Percentiles rank a stretch among this genome's conserved stretches.
Conservation (phyloP, 2,797 vertebrate species). For the Novumbra hubbsi region DNA sequence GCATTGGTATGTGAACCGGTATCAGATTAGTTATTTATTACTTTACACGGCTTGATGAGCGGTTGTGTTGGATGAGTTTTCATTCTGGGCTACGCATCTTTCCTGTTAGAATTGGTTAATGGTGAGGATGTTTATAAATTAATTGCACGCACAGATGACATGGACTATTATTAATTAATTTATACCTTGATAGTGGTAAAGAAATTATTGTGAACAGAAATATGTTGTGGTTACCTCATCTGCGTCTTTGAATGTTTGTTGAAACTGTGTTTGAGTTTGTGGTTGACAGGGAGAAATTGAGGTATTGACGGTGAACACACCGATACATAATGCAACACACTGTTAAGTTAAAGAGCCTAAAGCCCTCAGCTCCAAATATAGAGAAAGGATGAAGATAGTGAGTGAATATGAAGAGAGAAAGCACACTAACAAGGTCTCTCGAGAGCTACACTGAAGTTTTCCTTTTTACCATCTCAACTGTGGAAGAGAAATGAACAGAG, state of each 20-base stretch:
- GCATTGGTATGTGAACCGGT: not conserved
- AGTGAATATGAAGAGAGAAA: slow-evolving; percentile 31
- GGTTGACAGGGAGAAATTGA: slow-evolving; percentile 63
- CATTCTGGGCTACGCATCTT: not conserved
- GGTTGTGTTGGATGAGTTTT: not conserved
- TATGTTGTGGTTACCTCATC: not conserved
- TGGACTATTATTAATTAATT: not conserved
- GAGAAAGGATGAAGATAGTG: slow-evolving; percentile 22
- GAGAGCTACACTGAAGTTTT: slow-evolving; percentile 43
- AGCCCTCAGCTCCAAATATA: slow-evolving; percentile 28
- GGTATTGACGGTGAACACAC: slow-evolving; percentile 58
- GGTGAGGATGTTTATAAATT: not conserved
- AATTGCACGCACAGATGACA: not conserved
- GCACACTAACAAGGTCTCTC: slow-evolving; percentile 61
- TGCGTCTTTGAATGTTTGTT: slow-evolving; percentile 9
- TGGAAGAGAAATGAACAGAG: not conserved
- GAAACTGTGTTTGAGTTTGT: slow-evolving; percentile 39
- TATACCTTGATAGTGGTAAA: not conserved
- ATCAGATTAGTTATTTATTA: not conserved
- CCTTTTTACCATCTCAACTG: slow-evolving; percentile 39
- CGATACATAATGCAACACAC: slow-evolving; percentile 51
- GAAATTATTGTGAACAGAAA: slow-evolving; percentile 13
- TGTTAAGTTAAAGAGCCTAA: slow-evolving; percentile 41
- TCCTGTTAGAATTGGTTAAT: not conserved
- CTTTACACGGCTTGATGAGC: not conserved